Percentiles rank a stretch among this genome's conserved stretches.
These are phyloP conservation scores for Kryptolebias marmoratus DNA, from an alignment of 2,113 vertebrate genomes.

Conservation along the genomic window DNA sequence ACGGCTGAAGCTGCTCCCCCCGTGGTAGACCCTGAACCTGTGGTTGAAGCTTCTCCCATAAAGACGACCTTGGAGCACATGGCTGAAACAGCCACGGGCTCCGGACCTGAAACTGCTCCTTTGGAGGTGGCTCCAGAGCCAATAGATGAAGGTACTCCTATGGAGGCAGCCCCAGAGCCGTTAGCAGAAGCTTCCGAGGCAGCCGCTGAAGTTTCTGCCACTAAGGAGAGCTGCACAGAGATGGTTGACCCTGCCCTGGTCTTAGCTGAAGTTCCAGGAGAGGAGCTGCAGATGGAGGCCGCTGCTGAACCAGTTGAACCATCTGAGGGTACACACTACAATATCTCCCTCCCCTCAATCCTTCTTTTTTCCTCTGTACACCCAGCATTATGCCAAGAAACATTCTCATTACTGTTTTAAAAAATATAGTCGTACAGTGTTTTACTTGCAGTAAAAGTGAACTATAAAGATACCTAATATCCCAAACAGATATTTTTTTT, in stretches of 20 bases:
- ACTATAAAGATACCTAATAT: background rate
- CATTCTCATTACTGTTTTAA: background rate
- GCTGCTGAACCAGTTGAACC: constrained; percentile 58
- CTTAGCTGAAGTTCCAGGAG: constrained; percentile 56
- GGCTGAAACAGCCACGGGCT: background rate
- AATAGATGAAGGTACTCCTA: background rate
- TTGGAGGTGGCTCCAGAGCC: constrained; percentile 1
- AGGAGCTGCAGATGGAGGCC: constrained; percentile 52
- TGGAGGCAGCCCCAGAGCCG: background rate
- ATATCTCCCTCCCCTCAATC: constrained; percentile 36
- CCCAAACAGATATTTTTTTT: background rate
- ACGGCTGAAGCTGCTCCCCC: background rate
- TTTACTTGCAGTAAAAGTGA: background rate
- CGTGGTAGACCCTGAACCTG: background rate
- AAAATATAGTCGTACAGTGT: background rate
- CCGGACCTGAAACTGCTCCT: background rate
- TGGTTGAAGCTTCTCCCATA: background rate
- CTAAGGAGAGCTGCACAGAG: constrained; percentile 36
- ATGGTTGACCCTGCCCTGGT: constrained; percentile 51
- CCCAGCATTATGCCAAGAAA: constrained; percentile 28
- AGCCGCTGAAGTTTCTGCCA: constrained; percentile 27
- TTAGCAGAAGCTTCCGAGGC: constrained; percentile 14
- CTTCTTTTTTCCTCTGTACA: constrained; percentile 56
- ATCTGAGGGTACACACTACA: constrained; percentile 71
- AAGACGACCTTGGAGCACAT: background rate